Evolutionary conservation across 1,140 invertebrate genomes (phyloP).

Genomic region (Leptonema lineaticorne): DNA sequence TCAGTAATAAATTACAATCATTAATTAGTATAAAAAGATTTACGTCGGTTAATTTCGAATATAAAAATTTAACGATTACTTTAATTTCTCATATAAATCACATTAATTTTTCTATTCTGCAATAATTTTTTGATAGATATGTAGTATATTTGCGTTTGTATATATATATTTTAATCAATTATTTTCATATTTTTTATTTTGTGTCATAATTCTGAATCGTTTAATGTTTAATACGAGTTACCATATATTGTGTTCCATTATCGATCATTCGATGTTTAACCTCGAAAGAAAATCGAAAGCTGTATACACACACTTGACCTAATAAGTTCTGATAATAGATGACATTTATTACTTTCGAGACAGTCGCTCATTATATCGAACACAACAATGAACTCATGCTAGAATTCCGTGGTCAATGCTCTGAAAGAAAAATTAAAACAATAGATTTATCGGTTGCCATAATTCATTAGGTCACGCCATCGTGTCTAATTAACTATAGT

Average conservation of each 20-base stretch:
- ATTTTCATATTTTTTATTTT: too few relatives aligned
- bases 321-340: conserved; percentile 32
- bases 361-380: conserved; percentile 31
- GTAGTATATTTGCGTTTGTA: background rate
- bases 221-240: background rate
- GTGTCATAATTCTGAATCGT: too few relatives aligned
- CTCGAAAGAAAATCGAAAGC: background rate
- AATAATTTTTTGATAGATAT: background rate
- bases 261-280: conserved; percentile 1
- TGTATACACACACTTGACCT: conserved; percentile 27
- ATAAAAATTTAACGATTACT: too few relatives aligned
- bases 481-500: background rate
- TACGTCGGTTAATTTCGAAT: too few relatives aligned
- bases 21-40: too few relatives aligned
- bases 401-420: background rate
- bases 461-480: conserved; percentile 14
- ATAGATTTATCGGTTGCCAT: conserved; percentile 6
- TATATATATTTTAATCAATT: background rate
- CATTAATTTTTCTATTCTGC: too few relatives aligned
- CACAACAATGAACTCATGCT: conserved; percentile 19
- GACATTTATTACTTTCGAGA: conserved; percentile 27
- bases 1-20: too few relatives aligned
- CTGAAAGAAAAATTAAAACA: conserved; percentile 23
- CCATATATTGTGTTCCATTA: too few relatives aligned
- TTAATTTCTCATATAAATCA: too few relatives aligned